phyloP scores from a whole-genome alignment of 2,797 vertebrate species.

The Hippopotamyrus pictus region DNA sequence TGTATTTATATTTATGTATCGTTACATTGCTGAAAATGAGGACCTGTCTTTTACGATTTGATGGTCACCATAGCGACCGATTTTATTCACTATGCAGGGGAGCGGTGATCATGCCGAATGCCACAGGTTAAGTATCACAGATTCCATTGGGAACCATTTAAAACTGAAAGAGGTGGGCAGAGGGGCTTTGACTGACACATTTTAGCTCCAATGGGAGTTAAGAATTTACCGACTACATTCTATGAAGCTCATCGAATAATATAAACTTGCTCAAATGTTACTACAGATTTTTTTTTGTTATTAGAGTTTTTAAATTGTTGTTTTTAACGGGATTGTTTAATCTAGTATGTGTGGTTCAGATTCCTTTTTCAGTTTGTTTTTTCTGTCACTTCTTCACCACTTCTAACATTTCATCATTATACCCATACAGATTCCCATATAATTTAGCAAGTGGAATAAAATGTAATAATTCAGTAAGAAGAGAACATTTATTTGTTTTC shows the following conservation, averaged over 20 bases:
- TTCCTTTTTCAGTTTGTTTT: not conserved
- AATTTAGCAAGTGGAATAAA: not conserved
- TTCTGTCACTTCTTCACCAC: not conserved
- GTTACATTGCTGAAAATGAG: conserved; percentile 46
- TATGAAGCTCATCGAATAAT: not conserved
- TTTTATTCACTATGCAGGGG: conserved; percentile 47
- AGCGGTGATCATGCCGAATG: conserved; percentile 46
- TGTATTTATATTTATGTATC: conserved; percentile 25
- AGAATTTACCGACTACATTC: not conserved
- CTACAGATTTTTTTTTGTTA: not conserved
- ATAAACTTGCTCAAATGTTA: not conserved
- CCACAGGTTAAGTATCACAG: conserved; percentile 53
- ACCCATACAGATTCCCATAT: not conserved
- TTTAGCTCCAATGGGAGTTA: conserved; percentile 45
- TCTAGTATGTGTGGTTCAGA: not conserved
- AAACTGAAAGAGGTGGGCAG: conserved; percentile 49
- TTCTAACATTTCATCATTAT: not conserved
- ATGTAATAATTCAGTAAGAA: not conserved
- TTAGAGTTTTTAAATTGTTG: not conserved
- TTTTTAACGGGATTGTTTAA: not conserved
- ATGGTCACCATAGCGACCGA: conserved; percentile 41
- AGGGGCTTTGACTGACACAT: conserved; percentile 39
- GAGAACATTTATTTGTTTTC: not conserved
- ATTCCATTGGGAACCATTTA: conserved; percentile 54
- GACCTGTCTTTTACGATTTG: conserved; percentile 32